phyloP scores from a whole-genome alignment of 2,113 vertebrate species.

The Kobus ellipsiprymnus region DNA sequence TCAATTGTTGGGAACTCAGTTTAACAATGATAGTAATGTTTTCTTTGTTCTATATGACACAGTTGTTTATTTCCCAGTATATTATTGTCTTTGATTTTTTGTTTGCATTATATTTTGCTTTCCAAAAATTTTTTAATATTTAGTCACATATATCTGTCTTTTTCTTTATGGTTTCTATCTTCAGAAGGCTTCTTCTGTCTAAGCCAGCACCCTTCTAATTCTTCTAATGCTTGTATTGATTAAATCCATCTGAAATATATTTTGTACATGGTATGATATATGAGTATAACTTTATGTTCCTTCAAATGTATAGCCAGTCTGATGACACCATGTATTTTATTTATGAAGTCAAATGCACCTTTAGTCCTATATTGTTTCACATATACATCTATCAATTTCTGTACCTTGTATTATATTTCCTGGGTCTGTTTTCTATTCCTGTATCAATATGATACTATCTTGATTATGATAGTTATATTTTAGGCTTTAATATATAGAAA shows the following conservation, averaged over 20 bases:
- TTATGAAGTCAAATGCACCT: not conserved
- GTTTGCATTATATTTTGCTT: not conserved
- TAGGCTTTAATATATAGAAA: slow-evolving; percentile 2
- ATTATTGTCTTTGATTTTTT: not conserved
- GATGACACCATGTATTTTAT: not conserved
- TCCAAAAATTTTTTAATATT: not conserved
- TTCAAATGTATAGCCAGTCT: not conserved
- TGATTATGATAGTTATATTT: not conserved
- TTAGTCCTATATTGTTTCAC: not conserved
- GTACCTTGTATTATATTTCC: not conserved
- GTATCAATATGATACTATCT: not conserved
- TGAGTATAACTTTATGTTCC: not conserved
- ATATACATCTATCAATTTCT: not conserved
- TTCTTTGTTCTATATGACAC: not conserved
- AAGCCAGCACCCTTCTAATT: not conserved
- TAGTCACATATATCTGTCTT: not conserved
- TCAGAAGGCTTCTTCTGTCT: not conserved
- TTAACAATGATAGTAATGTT: not conserved
- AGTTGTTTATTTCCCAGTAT: not conserved
- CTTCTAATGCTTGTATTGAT: not conserved
- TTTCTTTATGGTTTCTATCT: not conserved
- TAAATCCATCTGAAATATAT: not conserved
- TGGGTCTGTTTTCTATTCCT: not conserved
- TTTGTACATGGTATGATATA: not conserved
- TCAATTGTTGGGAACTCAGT: not conserved